Percentiles rank a stretch among this genome's conserved stretches.
phyloP scores from a whole-genome alignment of 2,888 invertebrate species.

The Amiota minor region DNA sequence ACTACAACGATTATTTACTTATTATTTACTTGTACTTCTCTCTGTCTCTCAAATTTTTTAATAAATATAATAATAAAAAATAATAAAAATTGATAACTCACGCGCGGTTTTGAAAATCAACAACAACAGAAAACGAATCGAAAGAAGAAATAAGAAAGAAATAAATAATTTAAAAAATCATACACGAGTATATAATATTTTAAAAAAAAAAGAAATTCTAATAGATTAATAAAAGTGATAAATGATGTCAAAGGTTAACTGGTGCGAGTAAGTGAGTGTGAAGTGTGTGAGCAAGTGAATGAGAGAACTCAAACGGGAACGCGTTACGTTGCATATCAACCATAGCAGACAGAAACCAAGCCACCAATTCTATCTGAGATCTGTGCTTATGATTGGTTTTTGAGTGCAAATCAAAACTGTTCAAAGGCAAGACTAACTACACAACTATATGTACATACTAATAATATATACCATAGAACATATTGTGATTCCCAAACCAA shows the following conservation, averaged over 20 bases:
- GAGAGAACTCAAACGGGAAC: slow-evolving; percentile 9
- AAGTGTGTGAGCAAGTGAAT: slow-evolving; percentile 21
- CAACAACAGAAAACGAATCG: slow-evolving; percentile 33
- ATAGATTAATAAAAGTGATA: slow-evolving; percentile 56
- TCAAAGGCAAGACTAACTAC: neutral
- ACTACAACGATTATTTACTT: too few species aligned
- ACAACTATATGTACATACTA: too few species aligned
- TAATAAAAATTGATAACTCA: neutral
- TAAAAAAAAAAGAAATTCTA: slow-evolving; percentile 48
- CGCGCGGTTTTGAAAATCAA: slow-evolving; percentile 32
- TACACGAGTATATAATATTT: slow-evolving; percentile 3
- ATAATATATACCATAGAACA: too few species aligned
- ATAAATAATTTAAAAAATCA: slow-evolving; percentile 29
- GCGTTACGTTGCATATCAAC: slow-evolving; percentile 3
- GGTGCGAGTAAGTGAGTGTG: slow-evolving; percentile 19
- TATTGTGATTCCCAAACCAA: too few species aligned
- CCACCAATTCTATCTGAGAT: slow-evolving; percentile 4
- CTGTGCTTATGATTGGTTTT: slow-evolving; percentile 35
- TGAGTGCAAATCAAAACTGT: slow-evolving; percentile 37
- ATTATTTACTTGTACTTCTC: too few species aligned
- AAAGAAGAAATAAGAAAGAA: slow-evolving; percentile 35
- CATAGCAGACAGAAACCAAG: slow-evolving; percentile 6
- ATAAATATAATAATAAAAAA: slow-evolving; percentile 33
- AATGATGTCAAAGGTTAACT: slow-evolving; percentile 55
- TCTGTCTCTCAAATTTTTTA: slow-evolving; percentile 21